Conservation (phyloP, 2,113 vertebrate species). For the Paradisaea rubra region DNA sequence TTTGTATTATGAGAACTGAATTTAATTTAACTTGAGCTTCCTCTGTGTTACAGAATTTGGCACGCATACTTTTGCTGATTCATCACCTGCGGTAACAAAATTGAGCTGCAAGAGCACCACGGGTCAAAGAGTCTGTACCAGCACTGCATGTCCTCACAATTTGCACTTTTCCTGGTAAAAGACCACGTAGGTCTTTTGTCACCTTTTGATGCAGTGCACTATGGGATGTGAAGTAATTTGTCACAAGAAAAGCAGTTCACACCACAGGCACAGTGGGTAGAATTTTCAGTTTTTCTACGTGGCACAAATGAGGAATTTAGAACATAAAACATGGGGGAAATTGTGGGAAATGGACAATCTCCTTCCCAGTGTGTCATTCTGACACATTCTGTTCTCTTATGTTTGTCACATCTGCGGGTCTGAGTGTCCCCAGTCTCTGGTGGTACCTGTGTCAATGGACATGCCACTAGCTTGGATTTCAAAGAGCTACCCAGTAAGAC, state of each 20-base stretch:
- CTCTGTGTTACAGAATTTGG: neutral
- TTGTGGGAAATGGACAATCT: neutral
- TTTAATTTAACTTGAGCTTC: neutral
- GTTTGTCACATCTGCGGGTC: neutral
- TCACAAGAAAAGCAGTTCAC: neutral
- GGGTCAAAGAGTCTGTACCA: neutral
- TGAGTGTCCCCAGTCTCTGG: neutral
- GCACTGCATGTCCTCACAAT: neutral
- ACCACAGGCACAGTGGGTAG: neutral
- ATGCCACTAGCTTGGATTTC: neutral
- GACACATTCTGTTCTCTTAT: neutral
- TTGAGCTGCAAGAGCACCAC: neutral
- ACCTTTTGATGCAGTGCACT: neutral
- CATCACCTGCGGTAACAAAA: neutral
- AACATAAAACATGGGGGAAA: neutral
- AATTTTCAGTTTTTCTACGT: neutral
- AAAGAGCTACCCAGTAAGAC: neutral
- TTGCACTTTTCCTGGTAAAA: neutral
- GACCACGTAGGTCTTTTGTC: neutral
- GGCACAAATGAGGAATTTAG: neutral
- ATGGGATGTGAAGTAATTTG: neutral
- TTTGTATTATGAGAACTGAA: neutral
- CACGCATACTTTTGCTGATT: neutral
- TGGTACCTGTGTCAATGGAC: neutral
- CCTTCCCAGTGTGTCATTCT: neutral